Base-by-base conservation (phyloP, 2,797 vertebrate genomes). In the Trachurus trachurus region DNA sequence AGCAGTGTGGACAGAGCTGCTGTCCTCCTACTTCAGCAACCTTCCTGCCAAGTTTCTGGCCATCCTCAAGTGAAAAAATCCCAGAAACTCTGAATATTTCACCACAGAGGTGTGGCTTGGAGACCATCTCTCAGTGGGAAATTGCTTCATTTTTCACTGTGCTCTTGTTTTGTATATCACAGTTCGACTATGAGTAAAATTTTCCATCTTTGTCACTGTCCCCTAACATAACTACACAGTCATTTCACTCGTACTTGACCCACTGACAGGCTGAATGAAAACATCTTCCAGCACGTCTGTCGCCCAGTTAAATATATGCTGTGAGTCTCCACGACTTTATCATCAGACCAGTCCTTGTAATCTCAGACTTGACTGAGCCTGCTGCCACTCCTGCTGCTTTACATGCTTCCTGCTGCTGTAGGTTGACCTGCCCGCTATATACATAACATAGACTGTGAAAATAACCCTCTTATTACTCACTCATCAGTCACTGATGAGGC, bases 31-130 rank as follows among this genome's bases (percentile, higher is more conserved):
- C 80, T 79, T 34, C 58, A 67, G 76, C 68, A 54, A 71, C 69
- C 66, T 70, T 85, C 82, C 88, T 89, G 89, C 87, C 89, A 91
- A 80, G 75, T 72, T 76, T 88, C 75, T 58, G 57, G 61, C 80
- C 80, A 78, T 86, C 78, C 66, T 63, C 7, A 9, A 66, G 26
- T 47, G 61, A 76, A 63, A 80, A 78, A 73, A 80, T 80, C 40
- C 74, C 65, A 54, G 66, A 83, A 87, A 64, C 66, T 53, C 75
- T 0, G 57, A 89, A 70, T 80, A 87, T 90, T 92, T 93, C 79
- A 63, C 76, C 83, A 89, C 68, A 88, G 75, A 87, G 78, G 74
- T 83, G 81, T 63, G 79, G 77, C 39, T 74, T 40, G 19, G 68
- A 79, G 67, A 52, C 34, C 12, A 39, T 70, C 13, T 49, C 58